Base-by-base conservation (phyloP, 2,888 invertebrate species). In the Sericinus montela region DNA sequence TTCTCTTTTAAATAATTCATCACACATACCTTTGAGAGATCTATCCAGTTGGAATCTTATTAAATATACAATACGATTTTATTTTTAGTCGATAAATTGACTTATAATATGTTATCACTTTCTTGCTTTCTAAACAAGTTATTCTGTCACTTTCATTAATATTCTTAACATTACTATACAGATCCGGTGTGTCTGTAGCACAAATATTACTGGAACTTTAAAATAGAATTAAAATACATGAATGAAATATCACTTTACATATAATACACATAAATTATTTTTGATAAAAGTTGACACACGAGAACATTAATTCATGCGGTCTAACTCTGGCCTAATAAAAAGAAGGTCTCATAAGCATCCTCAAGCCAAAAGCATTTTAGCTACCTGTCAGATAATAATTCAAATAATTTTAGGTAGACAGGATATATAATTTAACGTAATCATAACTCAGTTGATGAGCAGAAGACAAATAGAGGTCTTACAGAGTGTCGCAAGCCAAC, bases 1-100 rank as follows among this genome's bases (percentile, higher is more conserved):
- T 75, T 75, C 72, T 67, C 72, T 73, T 42, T 58, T 77, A 59
- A 73, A 76, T 75, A 59, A 76, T 75, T 73, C 72, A 75, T 67
- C 48, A 55, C 53, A 53, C 56, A 58, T 58, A 62, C 65, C 60
- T 58, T 67, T 67, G 32, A 45, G 34, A 45, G 48, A 25, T 45
- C 28, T 30, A 44, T 51, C 35, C 29, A 28, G 45, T 37, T 42
- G 19, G 38, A 36, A 41, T 45, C 41, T 41, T 42, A 50, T 54
- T 5, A 19, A 19, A 19, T 19, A 19, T 19, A 19, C 19, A 19
- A 19, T 5, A 19, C 19, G 19, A 19, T 45, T 56, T 51, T 45
- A 50, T 57, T 50, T 47, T 3, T 32, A 37, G 44, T 15, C 37
- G 48, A 52, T 53, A 56, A 54, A 51, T 52, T 49, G 39, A 36